These are phyloP conservation scores for Drosophila parabipectinata DNA, from an alignment of 1,140 invertebrate species.

Conservation along the genomic window DNA sequence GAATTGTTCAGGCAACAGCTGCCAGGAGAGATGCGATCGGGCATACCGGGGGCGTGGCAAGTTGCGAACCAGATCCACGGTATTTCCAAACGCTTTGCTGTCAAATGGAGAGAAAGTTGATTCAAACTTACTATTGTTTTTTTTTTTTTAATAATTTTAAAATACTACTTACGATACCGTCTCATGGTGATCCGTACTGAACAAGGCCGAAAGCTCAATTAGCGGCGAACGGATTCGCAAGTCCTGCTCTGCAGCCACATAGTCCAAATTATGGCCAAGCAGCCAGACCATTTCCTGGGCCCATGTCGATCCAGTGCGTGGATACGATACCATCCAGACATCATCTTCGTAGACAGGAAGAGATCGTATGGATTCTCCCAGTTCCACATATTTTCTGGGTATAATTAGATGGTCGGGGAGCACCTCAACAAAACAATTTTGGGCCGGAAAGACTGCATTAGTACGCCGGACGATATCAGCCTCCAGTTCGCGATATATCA, in stretches of 20 bases:
- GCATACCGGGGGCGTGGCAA: constrained; percentile 89
- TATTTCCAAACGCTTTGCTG: constrained; percentile 62
- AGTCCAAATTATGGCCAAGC: constrained; percentile 91
- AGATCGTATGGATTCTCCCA: constrained; percentile 88
- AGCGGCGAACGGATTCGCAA: constrained; percentile 87
- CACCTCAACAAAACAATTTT: constrained; percentile 89
- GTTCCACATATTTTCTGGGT: constrained; percentile 87
- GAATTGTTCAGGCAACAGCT: constrained; percentile 89
- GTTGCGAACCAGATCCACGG: constrained; percentile 87
- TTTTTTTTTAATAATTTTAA: background rate
- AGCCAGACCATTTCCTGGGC: constrained; percentile 95
- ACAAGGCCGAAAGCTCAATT: constrained; percentile 85
- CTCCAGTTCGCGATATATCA: constrained; percentile 87
- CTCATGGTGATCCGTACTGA: constrained; percentile 85
- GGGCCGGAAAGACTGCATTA: constrained; percentile 88
- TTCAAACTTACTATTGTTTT: background rate
- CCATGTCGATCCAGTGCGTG: constrained; percentile 94
- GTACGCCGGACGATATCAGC: constrained; percentile 86
- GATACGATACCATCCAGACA: constrained; percentile 92
- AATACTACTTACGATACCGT: constrained; percentile 82
- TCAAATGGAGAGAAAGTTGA: constrained; percentile 2
- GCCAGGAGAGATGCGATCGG: constrained; percentile 92
- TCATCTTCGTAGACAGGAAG: constrained; percentile 89
- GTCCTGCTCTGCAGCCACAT: constrained; percentile 89
- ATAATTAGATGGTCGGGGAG: constrained; percentile 88